Base-by-base conservation (phyloP, 2,113 vertebrate genomes). In the Tamias sibiricus region DNA sequence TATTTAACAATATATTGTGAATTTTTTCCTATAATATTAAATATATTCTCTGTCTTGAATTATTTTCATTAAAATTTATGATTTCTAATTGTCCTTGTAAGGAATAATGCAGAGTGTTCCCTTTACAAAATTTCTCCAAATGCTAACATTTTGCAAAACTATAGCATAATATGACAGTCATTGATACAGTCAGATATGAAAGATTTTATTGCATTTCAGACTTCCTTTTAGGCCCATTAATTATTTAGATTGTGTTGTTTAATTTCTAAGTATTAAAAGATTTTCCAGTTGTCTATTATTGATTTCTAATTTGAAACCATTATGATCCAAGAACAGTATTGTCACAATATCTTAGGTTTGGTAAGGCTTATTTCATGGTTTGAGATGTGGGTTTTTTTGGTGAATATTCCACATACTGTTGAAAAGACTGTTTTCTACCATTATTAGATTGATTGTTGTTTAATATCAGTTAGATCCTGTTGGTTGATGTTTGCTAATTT, bases 51-150 rank as follows among this genome's bases (percentile, higher is more conserved):
- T 76, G 22, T 87, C 32, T 87, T 72, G 24, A 20, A 62, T 85
- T 95, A 19, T 79, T 87, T 74, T 92, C 47, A 76, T 76, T 69
- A 94, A 94, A 75, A 13, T 37, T 77, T 76, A 72, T 10, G 7
- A 16, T 77, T 90, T 37, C 66, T 26, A 62, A 54, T 81, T n/a
- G 14, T 59, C n/a, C 14, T 75, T 89, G 14, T 81, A 82, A 64
- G 66, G 62, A 87, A 94, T 83, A 94, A 66, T 44, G 49, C 22
- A 77, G 80, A 69, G 40, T 90, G 12, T 54, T 75, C 47, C 4
- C 11, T 83, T 82, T 19, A 28, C 52, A 32, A 72, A 71, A 10
- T 74, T 94, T 88, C 8, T 42, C 6, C 28, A 20, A 94, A 14
- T 81, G 66, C 20, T 62, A 64, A n/a, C 26, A 64, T 81, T 64